Percentiles rank a stretch among this genome's conserved stretches.
Conservation (phyloP, 2,113 vertebrate genomes). For the Rhombomys opimus region DNA sequence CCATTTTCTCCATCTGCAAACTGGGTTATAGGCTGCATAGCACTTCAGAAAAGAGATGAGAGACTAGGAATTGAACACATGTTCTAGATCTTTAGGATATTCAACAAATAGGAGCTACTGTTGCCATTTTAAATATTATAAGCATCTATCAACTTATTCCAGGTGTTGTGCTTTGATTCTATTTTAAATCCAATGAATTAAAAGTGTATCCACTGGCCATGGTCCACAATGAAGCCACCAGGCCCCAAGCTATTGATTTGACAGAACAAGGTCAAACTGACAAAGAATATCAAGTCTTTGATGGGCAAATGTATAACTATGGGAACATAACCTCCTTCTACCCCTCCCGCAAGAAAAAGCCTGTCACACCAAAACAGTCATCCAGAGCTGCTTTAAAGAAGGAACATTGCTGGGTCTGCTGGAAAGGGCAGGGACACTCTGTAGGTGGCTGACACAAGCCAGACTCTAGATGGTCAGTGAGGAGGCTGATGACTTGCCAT, state of each 20-base stretch:
- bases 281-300: not conserved
- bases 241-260: not conserved
- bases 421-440: not conserved
- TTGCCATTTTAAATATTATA: not conserved
- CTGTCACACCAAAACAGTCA: not conserved
- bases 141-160: conserved; percentile 16
- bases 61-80: not conserved
- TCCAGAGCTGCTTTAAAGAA: not conserved
- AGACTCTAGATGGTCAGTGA: not conserved
- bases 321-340: not conserved
- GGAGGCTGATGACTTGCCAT: conserved; percentile 53
- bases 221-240: not conserved
- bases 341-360: not conserved
- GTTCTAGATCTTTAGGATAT: not conserved
- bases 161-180: conserved; percentile 10
- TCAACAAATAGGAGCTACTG: not conserved
- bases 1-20: conserved; percentile 39
- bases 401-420: not conserved
- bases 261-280: not conserved
- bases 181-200: conserved; percentile 10
- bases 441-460: conserved; percentile 44
- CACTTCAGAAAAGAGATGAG: not conserved
- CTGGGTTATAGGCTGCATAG: not conserved
- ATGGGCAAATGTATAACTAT: not conserved
- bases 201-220: not conserved